Conservation (phyloP, 2,113 vertebrate species). For the Chinchilla lanigera region DNA sequence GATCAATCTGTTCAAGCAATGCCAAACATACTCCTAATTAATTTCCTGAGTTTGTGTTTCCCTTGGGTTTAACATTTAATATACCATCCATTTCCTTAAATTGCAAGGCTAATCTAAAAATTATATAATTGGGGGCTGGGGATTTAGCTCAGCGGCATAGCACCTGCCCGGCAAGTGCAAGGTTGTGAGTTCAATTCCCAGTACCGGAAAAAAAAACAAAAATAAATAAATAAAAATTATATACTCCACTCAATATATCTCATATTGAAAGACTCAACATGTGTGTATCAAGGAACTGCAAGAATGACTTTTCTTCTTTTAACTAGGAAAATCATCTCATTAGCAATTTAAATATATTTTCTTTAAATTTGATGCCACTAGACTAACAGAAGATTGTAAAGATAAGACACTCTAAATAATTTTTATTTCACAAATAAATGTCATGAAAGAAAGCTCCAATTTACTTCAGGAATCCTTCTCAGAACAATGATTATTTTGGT, state of each 20-base stretch:
- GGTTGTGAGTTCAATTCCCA: too few relatives aligned
- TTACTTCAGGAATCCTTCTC: not conserved
- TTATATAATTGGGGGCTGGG: too few relatives aligned
- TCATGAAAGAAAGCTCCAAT: not conserved
- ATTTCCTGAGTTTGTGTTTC: not conserved
- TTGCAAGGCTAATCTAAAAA: not conserved
- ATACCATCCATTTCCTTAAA: not conserved
- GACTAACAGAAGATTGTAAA: not conserved
- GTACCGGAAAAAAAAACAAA: too few relatives aligned
- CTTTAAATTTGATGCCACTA: not conserved
- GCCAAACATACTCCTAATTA: not conserved
- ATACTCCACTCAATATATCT: not conserved
- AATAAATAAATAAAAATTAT: slow-evolving; percentile 4
- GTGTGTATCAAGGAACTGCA: not conserved
- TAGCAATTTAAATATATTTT: not conserved
- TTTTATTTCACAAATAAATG: not conserved
- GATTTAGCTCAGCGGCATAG: too few relatives aligned
- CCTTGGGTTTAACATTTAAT: not conserved
- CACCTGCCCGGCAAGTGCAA: too few relatives aligned
- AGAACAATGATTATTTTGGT: not conserved
- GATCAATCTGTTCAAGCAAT: not conserved
- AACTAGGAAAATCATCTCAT: not conserved
- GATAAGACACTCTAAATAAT: not conserved
- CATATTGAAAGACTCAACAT: not conserved
- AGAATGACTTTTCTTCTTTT: not conserved